Evolutionary conservation across 1,140 invertebrate genomes (phyloP).

Genomic region (Camponotus pennsylvanicus): DNA sequence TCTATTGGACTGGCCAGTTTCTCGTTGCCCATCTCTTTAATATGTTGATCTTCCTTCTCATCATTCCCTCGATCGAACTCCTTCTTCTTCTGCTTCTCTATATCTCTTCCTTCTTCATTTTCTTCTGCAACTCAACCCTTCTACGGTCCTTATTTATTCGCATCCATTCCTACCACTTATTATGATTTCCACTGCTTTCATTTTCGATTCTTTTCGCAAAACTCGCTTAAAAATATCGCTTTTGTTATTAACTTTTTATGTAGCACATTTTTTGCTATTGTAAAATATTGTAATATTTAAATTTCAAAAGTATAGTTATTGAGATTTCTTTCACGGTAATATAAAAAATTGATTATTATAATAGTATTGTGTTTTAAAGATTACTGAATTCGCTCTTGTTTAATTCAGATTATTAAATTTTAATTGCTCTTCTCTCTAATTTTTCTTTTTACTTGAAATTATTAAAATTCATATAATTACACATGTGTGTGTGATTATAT

Average conservation of each 20-base stretch:
- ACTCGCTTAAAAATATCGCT: too few species aligned
- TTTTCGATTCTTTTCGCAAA: background rate
- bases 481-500: too few species aligned
- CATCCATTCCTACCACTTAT: background rate
- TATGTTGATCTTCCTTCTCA: slow-evolving; percentile 26
- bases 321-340: background rate
- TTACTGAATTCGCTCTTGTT: too few species aligned
- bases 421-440: too few species aligned
- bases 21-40: slow-evolving; percentile 42
- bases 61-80: slow-evolving; percentile 39
- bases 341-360: background rate
- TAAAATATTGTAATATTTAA: background rate
- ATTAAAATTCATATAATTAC: too few species aligned
- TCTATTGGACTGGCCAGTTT: slow-evolving; percentile 16
- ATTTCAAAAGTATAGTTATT: background rate
- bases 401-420: too few species aligned
- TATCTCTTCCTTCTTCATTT: background rate
- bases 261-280: background rate
- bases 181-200: background rate
- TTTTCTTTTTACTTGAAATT: too few species aligned
- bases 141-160: background rate
- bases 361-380: background rate
- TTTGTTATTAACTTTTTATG: background rate
- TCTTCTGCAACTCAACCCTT: slow-evolving; percentile 13
- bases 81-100: background rate